Conservation (phyloP, 2,797 vertebrate species). For the Lepus townsendii region DNA sequence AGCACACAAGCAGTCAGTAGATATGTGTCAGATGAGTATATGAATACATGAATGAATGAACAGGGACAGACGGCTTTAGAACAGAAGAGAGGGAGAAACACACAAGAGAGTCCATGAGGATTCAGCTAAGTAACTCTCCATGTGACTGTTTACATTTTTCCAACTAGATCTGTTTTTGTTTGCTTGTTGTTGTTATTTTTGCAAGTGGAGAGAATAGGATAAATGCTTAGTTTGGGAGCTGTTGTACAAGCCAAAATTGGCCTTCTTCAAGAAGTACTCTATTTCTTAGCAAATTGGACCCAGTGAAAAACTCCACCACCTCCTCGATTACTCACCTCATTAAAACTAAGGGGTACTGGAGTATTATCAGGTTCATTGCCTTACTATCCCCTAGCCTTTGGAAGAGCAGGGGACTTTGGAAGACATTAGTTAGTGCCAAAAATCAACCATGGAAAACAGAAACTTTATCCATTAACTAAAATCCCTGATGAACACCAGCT, state of each 20-base stretch:
- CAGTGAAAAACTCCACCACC: not conserved
- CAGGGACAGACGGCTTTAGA: not conserved
- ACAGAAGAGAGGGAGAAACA: not conserved
- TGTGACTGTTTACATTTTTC: not conserved
- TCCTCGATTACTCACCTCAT: not conserved
- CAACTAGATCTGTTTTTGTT: not conserved
- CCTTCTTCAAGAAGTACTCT: constrained; percentile 37
- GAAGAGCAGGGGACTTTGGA: constrained; percentile 38
- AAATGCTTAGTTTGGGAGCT: not conserved
- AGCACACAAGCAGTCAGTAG: not conserved
- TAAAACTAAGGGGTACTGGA: not conserved
- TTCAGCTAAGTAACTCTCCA: not conserved
- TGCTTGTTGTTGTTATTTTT: not conserved
- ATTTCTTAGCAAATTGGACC: constrained; percentile 28
- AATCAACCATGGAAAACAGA: constrained; percentile 80
- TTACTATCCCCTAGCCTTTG: not conserved
- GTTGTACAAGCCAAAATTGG: not conserved
- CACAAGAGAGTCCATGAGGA: not conserved
- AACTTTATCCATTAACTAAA: constrained; percentile 86
- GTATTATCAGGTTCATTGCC: not conserved
- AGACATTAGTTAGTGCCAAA: constrained; percentile 79
- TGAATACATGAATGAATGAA: not conserved
- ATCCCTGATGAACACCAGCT: constrained; percentile 82
- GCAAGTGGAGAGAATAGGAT: not conserved
- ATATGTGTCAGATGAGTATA: not conserved